Evolutionary conservation across 2,113 vertebrate genomes (phyloP).

Genomic region (Crotalus tigris): DNA sequence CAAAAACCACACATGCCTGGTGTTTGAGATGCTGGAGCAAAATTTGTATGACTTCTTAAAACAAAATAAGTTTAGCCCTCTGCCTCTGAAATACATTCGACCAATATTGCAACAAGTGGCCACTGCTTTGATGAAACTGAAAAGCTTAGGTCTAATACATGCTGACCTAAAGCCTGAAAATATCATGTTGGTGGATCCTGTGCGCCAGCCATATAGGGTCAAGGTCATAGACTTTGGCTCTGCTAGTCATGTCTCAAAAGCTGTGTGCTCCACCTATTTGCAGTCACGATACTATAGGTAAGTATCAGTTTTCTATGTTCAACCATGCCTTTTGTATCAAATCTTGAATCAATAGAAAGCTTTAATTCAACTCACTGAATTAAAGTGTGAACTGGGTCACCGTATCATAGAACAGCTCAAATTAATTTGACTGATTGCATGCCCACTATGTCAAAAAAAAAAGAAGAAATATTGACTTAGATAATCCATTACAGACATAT

Average conservation of each 20-base stretch:
- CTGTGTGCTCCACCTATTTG: slow-evolving; percentile 94
- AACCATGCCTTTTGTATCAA: background rate
- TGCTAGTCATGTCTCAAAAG: slow-evolving; percentile 95
- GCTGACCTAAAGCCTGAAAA: slow-evolving; percentile 97
- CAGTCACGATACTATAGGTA: slow-evolving; percentile 97
- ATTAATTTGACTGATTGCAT: background rate
- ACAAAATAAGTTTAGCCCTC: slow-evolving; percentile 97
- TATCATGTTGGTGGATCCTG: slow-evolving; percentile 96
- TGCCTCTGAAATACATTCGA: slow-evolving; percentile 94
- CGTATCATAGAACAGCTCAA: background rate
- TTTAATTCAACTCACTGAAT: background rate
- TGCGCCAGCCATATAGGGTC: slow-evolving; percentile 91
- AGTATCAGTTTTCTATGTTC: background rate
- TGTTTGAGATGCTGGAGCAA: slow-evolving; percentile 99
- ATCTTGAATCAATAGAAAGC: background rate
- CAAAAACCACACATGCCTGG: slow-evolving; percentile 99
- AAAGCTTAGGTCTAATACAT: slow-evolving; percentile 93
- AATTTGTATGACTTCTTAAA: slow-evolving; percentile 98
- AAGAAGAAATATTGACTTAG: background rate
- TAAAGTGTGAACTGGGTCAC: background rate
- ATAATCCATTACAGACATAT: background rate
- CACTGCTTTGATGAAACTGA: slow-evolving; percentile 95
- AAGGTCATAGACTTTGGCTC: slow-evolving; percentile 99
- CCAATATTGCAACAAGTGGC: slow-evolving; percentile 96
- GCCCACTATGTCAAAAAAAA: background rate